Evolutionary conservation across 2,888 invertebrate genomes (phyloP).

Genomic region (Pseudanteris insignis): DNA sequence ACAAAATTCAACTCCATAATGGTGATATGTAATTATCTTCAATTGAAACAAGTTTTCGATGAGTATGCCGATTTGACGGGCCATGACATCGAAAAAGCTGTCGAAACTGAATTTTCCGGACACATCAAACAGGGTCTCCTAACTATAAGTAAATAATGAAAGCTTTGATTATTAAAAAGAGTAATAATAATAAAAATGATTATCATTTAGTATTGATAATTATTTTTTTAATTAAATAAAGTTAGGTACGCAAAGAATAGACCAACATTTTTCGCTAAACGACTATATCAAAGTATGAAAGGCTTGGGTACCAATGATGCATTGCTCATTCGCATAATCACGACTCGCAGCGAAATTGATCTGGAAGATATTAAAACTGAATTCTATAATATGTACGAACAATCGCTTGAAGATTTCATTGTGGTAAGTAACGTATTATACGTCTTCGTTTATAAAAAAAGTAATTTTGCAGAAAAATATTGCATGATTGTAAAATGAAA

Average conservation of each 20-base stretch:
- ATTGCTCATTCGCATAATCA: constrained; percentile 89
- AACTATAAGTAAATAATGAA: constrained; percentile 69
- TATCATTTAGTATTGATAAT: neutral
- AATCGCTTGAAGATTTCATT: constrained; percentile 85
- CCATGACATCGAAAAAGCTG: constrained; percentile 80
- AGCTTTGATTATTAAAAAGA: neutral
- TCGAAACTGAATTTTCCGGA: constrained; percentile 86
- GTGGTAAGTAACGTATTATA: constrained; percentile 74
- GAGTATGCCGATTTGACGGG: constrained; percentile 82
- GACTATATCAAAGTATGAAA: constrained; percentile 89
- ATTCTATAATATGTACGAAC: constrained; percentile 83
- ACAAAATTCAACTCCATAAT: constrained; percentile 86
- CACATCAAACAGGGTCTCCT: constrained; percentile 81
- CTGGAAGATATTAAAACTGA: constrained; percentile 92
- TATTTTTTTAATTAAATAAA: too few species aligned
- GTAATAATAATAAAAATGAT: neutral
- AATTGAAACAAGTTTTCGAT: constrained; percentile 71
- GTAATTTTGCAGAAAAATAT: neutral
- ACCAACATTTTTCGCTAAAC: constrained; percentile 82
- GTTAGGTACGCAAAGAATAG: constrained; percentile 7
- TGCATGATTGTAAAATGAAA: neutral
- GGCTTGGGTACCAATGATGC: constrained; percentile 91
- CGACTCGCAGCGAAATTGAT: constrained; percentile 91
- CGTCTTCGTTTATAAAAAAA: neutral
- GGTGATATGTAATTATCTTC: constrained; percentile 79